Percentiles rank a stretch among this genome's conserved stretches.
Conservation (phyloP, 2,113 vertebrate genomes). For the Labrus mixtus region DNA sequence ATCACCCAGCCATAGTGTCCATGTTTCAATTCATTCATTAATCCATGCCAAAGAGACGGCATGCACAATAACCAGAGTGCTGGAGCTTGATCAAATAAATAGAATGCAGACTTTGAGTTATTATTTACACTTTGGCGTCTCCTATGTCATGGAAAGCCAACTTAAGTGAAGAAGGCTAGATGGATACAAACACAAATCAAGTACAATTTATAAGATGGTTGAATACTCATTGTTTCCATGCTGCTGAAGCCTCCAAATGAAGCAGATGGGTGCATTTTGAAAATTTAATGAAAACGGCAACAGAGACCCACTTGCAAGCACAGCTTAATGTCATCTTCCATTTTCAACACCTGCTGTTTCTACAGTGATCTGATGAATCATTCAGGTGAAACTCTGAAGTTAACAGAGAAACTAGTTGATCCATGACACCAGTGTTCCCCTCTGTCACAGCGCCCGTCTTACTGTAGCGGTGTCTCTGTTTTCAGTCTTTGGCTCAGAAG, state of each 20-base stretch:
- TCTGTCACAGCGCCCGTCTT: not conserved
- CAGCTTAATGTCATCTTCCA: conserved; percentile 9
- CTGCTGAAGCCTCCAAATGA: not conserved
- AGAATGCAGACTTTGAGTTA: conserved; percentile 7
- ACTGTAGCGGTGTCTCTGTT: not conserved
- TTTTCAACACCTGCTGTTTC: conserved; percentile 28
- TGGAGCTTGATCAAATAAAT: not conserved
- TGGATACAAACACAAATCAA: not conserved
- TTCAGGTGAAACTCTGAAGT: conserved; percentile 22
- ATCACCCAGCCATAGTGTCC: too few species aligned
- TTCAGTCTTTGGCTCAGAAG: conserved; percentile 14
- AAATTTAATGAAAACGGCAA: conserved; percentile 36
- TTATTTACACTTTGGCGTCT: not conserved
- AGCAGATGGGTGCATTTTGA: conserved; percentile 32
- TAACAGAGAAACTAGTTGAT: conserved; percentile 34
- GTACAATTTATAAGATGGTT: not conserved
- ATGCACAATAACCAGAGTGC: not conserved
- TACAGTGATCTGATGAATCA: not conserved
- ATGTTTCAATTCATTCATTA: not conserved
- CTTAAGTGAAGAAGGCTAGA: not conserved
- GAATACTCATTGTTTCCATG: not conserved
- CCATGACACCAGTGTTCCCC: not conserved
- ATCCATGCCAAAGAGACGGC: conserved; percentile 5
- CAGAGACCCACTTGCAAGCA: not conserved
- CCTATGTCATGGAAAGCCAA: not conserved